Evolutionary conservation across 1,140 invertebrate species (phyloP), one percentile per base, ranked within the genome.

Genomic region (Andricus grossulariae): DNA sequence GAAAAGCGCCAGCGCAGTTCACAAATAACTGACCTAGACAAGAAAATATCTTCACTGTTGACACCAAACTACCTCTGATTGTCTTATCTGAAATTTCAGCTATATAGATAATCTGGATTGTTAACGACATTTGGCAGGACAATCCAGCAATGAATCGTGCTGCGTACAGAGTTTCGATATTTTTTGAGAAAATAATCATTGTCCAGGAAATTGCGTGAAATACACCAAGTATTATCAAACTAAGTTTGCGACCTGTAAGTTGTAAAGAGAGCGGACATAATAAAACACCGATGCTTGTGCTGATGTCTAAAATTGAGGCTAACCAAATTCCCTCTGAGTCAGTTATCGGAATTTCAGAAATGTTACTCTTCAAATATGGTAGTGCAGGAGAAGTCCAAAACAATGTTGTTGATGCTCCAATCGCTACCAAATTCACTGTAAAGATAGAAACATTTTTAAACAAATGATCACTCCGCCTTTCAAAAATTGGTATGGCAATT

Each of bases 361-460:
- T 39, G 25, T 39, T 66, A 7, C 60, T 66, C 4, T 25, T 66
- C 32, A 66, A 66, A 39, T 39, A 66, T 39, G 60, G 60, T 8
- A 66, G 60, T 16, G 60, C 60, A 1, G 60, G 60, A n/a, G 60
- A 66, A 39, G 60, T 66, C 60, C 60, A 66, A 10, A 32, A 66
- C 4, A n/a, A 25, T 12, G n/a, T 32, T 66, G 60, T 66, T 66
- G 25, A 25, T 10, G 32, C 39, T 66, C 60, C 60, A 13, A 66
- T 66, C 8, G 60, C 39, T 8, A n/a, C 15, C 4, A 66, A 39
- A 7, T 32, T 39, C 0, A 39, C 60, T 66, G 25, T 32, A 45
- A 45, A 45, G 39, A 45, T 45, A 8, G 10, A 45, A 45, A 0
- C 2, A n/a, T n/a, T n/a, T n/a, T n/a, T n/a, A n/a, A n/a, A n/a